Conservation (phyloP, 2,797 vertebrate genomes). For the Natrix natrix region DNA sequence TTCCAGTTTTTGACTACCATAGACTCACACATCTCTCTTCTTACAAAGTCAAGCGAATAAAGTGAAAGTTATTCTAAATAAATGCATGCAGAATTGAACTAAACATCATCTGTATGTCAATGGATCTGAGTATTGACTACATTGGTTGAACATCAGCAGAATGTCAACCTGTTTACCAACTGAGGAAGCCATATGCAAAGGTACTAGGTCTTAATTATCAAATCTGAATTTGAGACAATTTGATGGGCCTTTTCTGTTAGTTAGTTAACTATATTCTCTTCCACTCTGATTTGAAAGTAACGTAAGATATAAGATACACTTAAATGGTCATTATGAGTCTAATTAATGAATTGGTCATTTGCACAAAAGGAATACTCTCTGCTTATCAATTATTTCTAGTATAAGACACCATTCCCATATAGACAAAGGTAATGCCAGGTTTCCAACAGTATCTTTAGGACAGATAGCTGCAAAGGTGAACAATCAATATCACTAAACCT, state of each 20-base stretch:
- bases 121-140: not conserved
- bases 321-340: not conserved
- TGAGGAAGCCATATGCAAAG: not conserved
- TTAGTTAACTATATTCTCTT: not conserved
- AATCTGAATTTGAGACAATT: not conserved
- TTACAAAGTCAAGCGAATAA: not conserved
- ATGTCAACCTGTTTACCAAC: not conserved
- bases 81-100: not conserved
- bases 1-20: not conserved
- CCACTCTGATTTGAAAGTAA: not conserved
- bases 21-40: not conserved
- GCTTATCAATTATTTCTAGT: not conserved
- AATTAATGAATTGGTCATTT: not conserved
- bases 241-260: not conserved
- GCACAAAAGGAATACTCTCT: not conserved
- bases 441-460: not conserved
- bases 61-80: not conserved
- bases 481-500: not conserved
- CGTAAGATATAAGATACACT: not conserved
- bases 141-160: not conserved
- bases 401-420: not conserved
- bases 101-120: not conserved
- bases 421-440: not conserved
- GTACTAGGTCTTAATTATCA: not conserved
- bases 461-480: not conserved